Evolutionary conservation across 2,113 vertebrate species (phyloP), one percentile per base, ranked within the genome.

Genomic region (Misgurnus anguillicaudatus): DNA sequence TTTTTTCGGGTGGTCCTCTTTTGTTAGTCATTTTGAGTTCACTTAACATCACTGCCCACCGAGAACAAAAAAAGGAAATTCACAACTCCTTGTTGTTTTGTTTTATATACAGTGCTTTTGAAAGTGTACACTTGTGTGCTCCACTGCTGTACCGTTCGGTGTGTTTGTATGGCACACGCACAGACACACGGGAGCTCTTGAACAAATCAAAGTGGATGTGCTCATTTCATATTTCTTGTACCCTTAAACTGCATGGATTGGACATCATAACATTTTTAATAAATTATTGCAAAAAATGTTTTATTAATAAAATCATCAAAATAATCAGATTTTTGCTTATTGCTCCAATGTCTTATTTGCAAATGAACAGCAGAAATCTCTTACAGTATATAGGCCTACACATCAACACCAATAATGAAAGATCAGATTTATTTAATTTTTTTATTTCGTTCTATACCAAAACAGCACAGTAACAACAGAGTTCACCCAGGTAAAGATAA

Each of bases 201-300:
- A 83, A 84, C 93, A 94, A 93, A 91, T 91, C 92, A 92, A 94
- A 91, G 90, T 93, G 92, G 93, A 94, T 92, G 91, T 93, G 92
- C 91, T 94, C 89, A 93, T 93, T 91, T 80, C 83, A 85, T 87
- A 93, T 94, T 75, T 94, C 94, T 94, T 93, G 87, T 94, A 92
- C 93, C 93, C 90, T 92, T 91, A 91, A 93, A 93, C 91, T 95
- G 94, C 94, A 95, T 95, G 95, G 93, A 90, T 75, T 95, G 95
- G 93, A 90, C 75, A 94, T 89, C 90, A 86, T 85, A 79, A 76
- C 79, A 93, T 95, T 95, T 95, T 95, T 95, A 95, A 94, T 93
- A 94, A 94, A 95, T 92, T 93, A 92, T 95, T 93, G 93, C 92
- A 94, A 93, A 82, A 83, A 94, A 93, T 89, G 76, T 93, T 94